These are phyloP conservation scores for Panagrolaimus sp. DNA, from an alignment of 1,140 invertebrate species.

Conservation along the genomic window DNA sequence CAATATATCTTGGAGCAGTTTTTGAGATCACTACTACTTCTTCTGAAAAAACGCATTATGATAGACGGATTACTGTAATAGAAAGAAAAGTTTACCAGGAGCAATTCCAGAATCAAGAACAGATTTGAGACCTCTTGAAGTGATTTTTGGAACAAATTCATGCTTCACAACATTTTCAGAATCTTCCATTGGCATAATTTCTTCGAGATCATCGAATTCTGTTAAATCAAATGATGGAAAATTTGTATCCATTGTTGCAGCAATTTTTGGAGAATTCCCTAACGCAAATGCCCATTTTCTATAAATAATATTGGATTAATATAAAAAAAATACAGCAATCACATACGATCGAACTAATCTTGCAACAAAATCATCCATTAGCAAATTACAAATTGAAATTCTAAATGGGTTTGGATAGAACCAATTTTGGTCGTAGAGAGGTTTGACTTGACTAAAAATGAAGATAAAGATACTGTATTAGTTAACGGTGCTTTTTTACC, in stretches of 20 bases:
- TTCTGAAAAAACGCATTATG: neutral
- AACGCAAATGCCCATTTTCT: neutral
- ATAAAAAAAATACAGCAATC: neutral
- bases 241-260: neutral
- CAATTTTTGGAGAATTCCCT: neutral
- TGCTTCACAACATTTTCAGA: neutral
- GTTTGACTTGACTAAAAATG: neutral
- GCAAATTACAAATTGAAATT: neutral
- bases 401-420: conserved; percentile 1
- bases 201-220: neutral
- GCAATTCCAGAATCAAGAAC: neutral
- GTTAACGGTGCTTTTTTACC: neutral
- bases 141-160: neutral
- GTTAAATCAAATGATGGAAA: conserved; percentile 7
- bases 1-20: neutral
- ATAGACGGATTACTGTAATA: neutral
- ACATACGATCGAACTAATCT: conserved; percentile 8
- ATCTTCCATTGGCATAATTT: neutral
- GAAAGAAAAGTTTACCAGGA: neutral
- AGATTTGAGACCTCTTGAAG: neutral
- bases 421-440: conserved; percentile 10
- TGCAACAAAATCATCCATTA: conserved; percentile 12
- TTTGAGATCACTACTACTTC: conserved; percentile 4
- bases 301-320: neutral
- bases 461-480: neutral